phyloP scores from a whole-genome alignment of 2,888 invertebrate species.

The Galerucella nymphaeae region DNA sequence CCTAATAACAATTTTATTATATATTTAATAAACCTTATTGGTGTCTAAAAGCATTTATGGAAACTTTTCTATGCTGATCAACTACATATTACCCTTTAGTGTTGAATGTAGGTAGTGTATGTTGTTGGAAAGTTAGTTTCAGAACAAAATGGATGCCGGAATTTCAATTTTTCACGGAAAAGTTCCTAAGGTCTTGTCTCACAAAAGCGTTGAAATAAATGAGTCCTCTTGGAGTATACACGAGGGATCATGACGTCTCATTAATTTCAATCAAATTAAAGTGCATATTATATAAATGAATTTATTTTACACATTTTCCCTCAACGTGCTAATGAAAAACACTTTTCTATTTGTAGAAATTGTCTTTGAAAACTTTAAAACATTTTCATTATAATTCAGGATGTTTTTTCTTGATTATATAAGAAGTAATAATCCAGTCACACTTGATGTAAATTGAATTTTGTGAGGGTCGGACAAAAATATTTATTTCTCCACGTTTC shows the following conservation, averaged over 20 bases:
- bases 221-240: constrained; percentile 5
- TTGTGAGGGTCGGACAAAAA: too few relatives aligned
- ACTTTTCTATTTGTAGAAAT: constrained; percentile 18
- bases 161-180: background rate
- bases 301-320: constrained; percentile 1
- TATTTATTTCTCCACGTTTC: too few relatives aligned
- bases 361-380: background rate
- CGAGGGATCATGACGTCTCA: constrained; percentile 18
- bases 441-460: too few relatives aligned
- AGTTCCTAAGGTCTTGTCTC: background rate
- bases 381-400: background rate
- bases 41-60: too few relatives aligned
- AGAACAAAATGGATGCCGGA: background rate
- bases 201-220: constrained; percentile 15
- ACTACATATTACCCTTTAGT: too few relatives aligned
- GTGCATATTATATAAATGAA: constrained; percentile 16
- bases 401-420: background rate
- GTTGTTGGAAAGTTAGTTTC: background rate
- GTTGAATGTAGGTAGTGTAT: too few relatives aligned
- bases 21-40: too few relatives aligned
- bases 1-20: too few relatives aligned
- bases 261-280: constrained; percentile 23
- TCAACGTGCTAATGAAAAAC: constrained; percentile 10
- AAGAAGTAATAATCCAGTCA: background rate
- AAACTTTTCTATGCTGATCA: too few relatives aligned